Percentiles rank a stretch among this genome's conserved stretches.
Evolutionary conservation across 2,797 vertebrate species (phyloP).

Genomic region (Helarctos malayanus): DNA sequence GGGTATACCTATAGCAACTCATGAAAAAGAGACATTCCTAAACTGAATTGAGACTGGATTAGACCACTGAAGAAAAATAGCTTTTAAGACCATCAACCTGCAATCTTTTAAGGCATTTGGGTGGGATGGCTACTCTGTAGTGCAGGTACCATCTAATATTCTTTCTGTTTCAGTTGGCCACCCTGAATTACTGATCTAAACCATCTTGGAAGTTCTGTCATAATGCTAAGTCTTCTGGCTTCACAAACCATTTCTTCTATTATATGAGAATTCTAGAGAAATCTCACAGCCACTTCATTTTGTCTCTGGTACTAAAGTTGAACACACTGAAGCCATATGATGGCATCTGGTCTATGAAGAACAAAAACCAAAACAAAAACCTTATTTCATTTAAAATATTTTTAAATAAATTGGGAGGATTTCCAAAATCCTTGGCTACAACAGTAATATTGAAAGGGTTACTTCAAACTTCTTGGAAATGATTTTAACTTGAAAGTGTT

Average conservation of each 20-base stretch:
- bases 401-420: conserved; percentile 45
- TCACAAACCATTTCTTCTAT: conserved; percentile 60
- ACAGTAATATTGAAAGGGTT: not conserved
- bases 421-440: not conserved
- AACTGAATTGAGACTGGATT: not conserved
- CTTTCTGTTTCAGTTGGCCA: conserved; percentile 29
- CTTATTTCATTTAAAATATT: conserved; percentile 31
- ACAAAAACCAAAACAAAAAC: conserved; percentile 50
- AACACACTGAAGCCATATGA: conserved; percentile 48
- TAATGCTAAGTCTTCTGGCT: not conserved
- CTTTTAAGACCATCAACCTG: not conserved
- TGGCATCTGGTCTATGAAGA: conserved; percentile 40
- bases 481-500: not conserved
- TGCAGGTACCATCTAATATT: not conserved
- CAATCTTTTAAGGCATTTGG: conserved; percentile 3
- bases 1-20: not conserved
- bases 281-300: conserved; percentile 50
- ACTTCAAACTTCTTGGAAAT: conserved; percentile 7
- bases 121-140: not conserved
- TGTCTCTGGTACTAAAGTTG: conserved; percentile 6
- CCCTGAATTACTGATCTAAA: conserved; percentile 24
- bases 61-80: not conserved
- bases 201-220: conserved; percentile 24
- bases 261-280: not conserved
- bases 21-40: not conserved